Base-by-base conservation (phyloP, 2,113 vertebrate genomes). In the Vulpes vulpes region DNA sequence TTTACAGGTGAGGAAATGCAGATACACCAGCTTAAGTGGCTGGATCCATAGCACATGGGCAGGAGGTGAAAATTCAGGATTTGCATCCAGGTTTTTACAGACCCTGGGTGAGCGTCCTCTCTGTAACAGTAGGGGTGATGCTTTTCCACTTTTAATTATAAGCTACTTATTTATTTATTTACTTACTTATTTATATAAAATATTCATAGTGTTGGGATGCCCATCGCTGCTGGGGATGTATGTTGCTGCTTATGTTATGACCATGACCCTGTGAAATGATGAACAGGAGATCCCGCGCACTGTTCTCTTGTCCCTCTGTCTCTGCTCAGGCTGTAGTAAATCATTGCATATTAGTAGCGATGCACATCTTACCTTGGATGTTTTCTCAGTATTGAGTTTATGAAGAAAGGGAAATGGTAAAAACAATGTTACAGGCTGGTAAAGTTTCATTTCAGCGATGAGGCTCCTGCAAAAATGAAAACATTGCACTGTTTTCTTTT, bases 211-310 rank as follows among this genome's bases (percentile, higher is more conserved):
- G n/a, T 60, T 74, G 14, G n/a, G 9, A 19, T 43, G 25, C 32
- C 43, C 43, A 1, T 59, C 0, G 1, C 8, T 59, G 8, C 17
- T 12, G 10, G 27, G 14, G 27, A 3, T 64, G 1, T 35, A 12
- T 20, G 8, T 87, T 5, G 30, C 32, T n/a, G 22, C 53, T 80
- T 65, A 2, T 6, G 0, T 15, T 11, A 14, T 57, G 57, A 23
- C 35, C 9, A 2, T 14, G 51, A 32, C 55, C 23, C 8, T 3
- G 23, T 30, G 9, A 38, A 17, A 19, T 9, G 3, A 30, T 3
- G 1, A 27, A 4, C 35, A 5, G 2, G 16, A 25, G 3, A 1
- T 32, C 9, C 16, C 1, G 0, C 11, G 3, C 17, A 0, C 1
- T 19, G 32, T 76, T 53, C 27, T 49, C 5, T 55, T 12, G 20